Evolutionary conservation across 2,888 invertebrate genomes (phyloP).

Genomic region (Mesorhabditis spiculigera): DNA sequence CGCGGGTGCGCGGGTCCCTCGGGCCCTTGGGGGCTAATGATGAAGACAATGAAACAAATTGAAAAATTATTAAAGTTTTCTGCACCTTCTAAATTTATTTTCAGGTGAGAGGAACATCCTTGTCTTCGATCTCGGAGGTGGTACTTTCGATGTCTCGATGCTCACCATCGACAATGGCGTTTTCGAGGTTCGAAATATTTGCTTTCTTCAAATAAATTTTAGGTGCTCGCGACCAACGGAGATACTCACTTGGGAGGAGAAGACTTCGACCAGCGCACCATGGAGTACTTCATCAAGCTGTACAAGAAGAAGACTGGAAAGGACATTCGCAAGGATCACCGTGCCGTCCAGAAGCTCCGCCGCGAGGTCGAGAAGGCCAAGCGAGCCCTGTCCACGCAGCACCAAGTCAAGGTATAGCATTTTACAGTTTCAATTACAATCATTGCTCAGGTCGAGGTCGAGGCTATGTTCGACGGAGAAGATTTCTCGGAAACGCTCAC

Average conservation of each 20-base stretch:
- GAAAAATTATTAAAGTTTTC: conserved; percentile 8
- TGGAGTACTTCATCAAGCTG: conserved; percentile 92
- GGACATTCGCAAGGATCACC: conserved; percentile 60
- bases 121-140: conserved; percentile 97
- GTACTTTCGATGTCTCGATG: conserved; percentile 98
- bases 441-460: conserved; percentile 79
- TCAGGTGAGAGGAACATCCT: conserved; percentile 81
- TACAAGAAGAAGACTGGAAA: conserved; percentile 61
- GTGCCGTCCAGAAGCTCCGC: conserved; percentile 60
- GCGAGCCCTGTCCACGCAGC: conserved; percentile 83
- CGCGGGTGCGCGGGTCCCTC: conserved; percentile 13
- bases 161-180: conserved; percentile 98
- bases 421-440: conserved; percentile 25
- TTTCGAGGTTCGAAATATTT: conserved; percentile 71
- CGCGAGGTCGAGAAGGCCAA: conserved; percentile 62
- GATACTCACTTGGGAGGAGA: conserved; percentile 73
- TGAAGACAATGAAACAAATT: background rate
- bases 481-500: conserved; percentile 97
- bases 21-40: background rate
- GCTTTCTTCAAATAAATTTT: background rate
- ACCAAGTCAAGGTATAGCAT: conserved; percentile 60
- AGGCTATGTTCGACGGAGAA: conserved; percentile 94
- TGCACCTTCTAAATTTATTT: conserved; percentile 11
- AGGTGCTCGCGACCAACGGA: conserved; percentile 42
- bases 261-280: conserved; percentile 69